These are phyloP conservation scores for Heliconius nattereri DNA, from an alignment of 1,140 invertebrate species.

Conservation along the genomic window DNA sequence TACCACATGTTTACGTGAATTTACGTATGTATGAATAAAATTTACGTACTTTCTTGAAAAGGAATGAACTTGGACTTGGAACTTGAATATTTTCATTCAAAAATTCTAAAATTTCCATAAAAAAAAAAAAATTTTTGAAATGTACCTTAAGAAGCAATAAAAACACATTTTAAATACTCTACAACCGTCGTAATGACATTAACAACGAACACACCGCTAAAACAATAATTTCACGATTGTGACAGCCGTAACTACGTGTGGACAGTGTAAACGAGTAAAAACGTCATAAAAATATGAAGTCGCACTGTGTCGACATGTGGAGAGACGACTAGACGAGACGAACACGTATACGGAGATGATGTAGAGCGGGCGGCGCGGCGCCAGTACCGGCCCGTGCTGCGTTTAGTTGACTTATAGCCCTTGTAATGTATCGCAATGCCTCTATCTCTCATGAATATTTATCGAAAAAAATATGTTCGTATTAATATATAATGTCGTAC, in stretches of 20 bases:
- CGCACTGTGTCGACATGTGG: slow-evolving; percentile 67
- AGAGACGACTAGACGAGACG: slow-evolving; percentile 61
- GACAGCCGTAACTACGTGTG: slow-evolving; percentile 65
- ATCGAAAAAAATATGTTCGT: slow-evolving; percentile 71
- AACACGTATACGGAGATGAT: slow-evolving; percentile 56
- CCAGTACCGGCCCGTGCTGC: slow-evolving; percentile 54
- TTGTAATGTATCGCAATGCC: slow-evolving; percentile 76
- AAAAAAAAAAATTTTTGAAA: slow-evolving; percentile 20
- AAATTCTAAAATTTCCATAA: no score
- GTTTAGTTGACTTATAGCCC: slow-evolving; percentile 74
- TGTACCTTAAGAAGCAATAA: slow-evolving; percentile 29
- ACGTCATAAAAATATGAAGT: slow-evolving; percentile 74
- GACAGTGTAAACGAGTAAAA: slow-evolving; percentile 64
- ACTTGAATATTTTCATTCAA: no score
- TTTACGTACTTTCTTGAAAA: no score
- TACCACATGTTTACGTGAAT: no score
- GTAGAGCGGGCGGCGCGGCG: slow-evolving; percentile 54
- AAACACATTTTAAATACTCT: slow-evolving; percentile 34
- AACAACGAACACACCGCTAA: slow-evolving; percentile 40
- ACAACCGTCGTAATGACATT: slow-evolving; percentile 28
- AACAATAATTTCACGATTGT: slow-evolving; percentile 60
- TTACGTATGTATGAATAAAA: no score
- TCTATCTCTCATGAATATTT: slow-evolving; percentile 80
- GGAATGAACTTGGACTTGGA: no score
- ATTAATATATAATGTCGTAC: slow-evolving; percentile 64